Base-by-base conservation (phyloP, 2,113 vertebrate species). In the Cathartes aura region DNA sequence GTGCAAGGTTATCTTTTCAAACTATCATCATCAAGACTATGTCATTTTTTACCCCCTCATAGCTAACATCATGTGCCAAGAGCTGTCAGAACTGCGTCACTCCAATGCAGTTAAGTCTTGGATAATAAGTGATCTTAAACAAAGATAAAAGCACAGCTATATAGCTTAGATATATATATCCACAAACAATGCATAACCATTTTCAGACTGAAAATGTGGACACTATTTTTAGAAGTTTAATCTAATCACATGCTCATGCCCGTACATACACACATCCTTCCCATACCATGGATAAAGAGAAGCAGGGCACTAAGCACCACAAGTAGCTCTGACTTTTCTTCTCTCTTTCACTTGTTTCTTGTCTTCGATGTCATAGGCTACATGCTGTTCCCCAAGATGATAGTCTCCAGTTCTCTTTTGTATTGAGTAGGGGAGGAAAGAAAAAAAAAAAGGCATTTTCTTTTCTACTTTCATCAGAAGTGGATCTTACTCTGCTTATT, bases 141-240 rank as follows among this genome's bases (percentile, higher is more conserved):
- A 34, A 93, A 90, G 74, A 58, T 52, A 58, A 90, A 86, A 87
- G 8, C 56, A 84, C 20, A 84, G 36, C n/a, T 71, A 15, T 63
- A 74, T 43, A 89, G 6, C 53, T 89, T 81, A 79, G 27, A 76
- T 72, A 30, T 67, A 43, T 74, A 79, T 80, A 66, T 55, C 9
- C 50, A 63, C 27, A 70, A 26, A 89, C 12, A 72, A 43, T 43
- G 34, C 62, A 48, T 64, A 53, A 40, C 38, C 59, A 56, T 55
- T 89, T 91, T 45, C 48, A 89, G 60, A 18, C 43, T 81, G 72
- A 78, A 90, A 83, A 59, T 20, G 18, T 55, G 26, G 50, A 58
- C 22, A 1, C 38, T 96, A 67, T 95, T 63, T 94, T 95, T 95
- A 81, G 88, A 82, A 87, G 60, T n/a, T 84, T 95, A 89, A 86